These are phyloP conservation scores for Polydrusus pterygomalis DNA, from an alignment of 2,888 invertebrate species.

Conservation along the genomic window DNA sequence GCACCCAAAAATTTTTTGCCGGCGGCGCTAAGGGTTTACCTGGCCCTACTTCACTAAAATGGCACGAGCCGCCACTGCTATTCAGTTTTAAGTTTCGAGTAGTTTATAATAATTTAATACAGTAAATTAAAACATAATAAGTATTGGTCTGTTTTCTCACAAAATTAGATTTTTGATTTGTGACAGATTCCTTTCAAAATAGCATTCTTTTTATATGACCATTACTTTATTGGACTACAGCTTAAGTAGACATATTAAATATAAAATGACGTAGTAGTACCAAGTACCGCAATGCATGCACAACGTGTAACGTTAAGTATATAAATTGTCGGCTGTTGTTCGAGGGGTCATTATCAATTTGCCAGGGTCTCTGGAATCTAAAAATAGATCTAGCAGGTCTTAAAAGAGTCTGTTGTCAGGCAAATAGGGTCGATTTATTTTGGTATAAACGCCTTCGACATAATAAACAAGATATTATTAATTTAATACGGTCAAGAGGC, in stretches of 20 bases:
- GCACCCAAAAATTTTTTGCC: too few species aligned
- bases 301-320: background rate
- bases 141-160: too few species aligned
- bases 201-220: too few species aligned
- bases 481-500: background rate
- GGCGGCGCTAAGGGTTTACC: too few species aligned
- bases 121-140: too few species aligned
- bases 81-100: too few species aligned
- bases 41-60: too few species aligned
- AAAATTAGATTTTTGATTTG: too few species aligned
- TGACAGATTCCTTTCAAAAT: too few species aligned
- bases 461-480: slow-evolving; percentile 1
- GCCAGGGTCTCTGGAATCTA: slow-evolving; percentile 7
- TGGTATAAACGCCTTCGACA: background rate
- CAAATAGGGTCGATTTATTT: slow-evolving; percentile 23
- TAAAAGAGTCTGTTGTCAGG: background rate
- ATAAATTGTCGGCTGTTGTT: background rate
- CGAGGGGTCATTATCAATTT: slow-evolving; percentile 23
- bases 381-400: slow-evolving; percentile 1
- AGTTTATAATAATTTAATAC: too few species aligned
- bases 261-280: background rate
- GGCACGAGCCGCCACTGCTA: too few species aligned
- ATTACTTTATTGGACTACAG: background rate
- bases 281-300: background rate
- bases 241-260: background rate